Percentiles rank a stretch among this genome's conserved stretches.
phyloP scores from a whole-genome alignment of 2,113 vertebrate genomes.

The Chinchilla lanigera region DNA sequence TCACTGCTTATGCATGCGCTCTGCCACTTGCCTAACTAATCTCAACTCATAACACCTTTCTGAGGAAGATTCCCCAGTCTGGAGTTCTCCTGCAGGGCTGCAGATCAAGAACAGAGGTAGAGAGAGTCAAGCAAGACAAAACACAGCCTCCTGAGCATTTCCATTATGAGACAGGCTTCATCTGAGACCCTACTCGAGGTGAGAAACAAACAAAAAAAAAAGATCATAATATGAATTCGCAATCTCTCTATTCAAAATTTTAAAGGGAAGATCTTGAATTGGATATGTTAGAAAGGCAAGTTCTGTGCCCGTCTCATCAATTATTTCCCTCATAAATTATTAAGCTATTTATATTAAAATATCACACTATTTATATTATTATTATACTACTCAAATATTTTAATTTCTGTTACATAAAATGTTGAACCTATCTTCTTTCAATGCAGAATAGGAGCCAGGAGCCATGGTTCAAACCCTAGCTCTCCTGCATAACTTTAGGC shows the following conservation, averaged over 20 bases:
- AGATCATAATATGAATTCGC: conserved; percentile 32
- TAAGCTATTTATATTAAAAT: background rate
- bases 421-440: background rate
- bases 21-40: conserved; percentile 89
- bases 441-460: background rate
- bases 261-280: background rate
- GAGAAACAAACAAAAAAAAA: conserved; percentile 44
- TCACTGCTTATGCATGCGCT: conserved; percentile 88
- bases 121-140: conserved; percentile 83
- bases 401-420: background rate
- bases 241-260: background rate
- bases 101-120: conserved; percentile 85
- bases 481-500: background rate
- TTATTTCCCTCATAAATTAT: background rate
- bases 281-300: background rate
- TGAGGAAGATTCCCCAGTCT: conserved; percentile 80
- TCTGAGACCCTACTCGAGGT: conserved; percentile 72
- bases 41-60: conserved; percentile 87
- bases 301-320: background rate
- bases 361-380: background rate
- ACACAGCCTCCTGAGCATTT: conserved; percentile 77
- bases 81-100: conserved; percentile 81
- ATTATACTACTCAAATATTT: background rate
- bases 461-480: background rate
- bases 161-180: conserved; percentile 81